These are phyloP conservation scores for Neosilurus hyrtlii DNA, from an alignment of 2,797 vertebrate genomes.

Conservation along the genomic window DNA sequence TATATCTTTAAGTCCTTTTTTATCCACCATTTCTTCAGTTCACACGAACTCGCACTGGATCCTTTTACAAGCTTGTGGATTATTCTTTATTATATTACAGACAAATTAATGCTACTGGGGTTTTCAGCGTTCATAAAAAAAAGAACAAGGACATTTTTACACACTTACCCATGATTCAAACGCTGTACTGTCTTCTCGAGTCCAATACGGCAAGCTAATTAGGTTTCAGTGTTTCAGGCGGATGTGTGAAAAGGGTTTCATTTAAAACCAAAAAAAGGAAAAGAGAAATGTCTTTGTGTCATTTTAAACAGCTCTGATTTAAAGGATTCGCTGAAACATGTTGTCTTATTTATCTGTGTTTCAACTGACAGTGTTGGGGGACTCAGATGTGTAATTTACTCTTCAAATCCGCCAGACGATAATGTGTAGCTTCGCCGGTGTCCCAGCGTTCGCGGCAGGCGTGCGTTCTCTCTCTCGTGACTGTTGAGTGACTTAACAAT, in stretches of 20 bases:
- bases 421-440: conserved; percentile 59
- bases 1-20: neutral
- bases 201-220: conserved; percentile 25
- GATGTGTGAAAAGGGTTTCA: conserved; percentile 20
- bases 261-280: conserved; percentile 1
- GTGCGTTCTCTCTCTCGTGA: neutral
- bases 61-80: neutral
- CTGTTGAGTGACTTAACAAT: neutral
- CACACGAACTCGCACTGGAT: neutral
- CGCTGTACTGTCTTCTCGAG: neutral
- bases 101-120: conserved; percentile 17
- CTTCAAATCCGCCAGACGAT: conserved; percentile 68
- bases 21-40: neutral
- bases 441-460: neutral
- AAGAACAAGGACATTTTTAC: conserved; percentile 19
- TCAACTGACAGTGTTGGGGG: conserved; percentile 35
- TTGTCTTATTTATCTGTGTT: conserved; percentile 36
- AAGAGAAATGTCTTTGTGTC: neutral
- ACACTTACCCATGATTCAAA: neutral
- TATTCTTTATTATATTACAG: conserved; percentile 32
- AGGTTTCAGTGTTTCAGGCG: conserved; percentile 21
- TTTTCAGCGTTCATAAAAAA: neutral
- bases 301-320: conserved; percentile 30
- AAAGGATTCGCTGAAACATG: conserved; percentile 12
- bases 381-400: conserved; percentile 75